Evolutionary conservation across 2,113 vertebrate genomes (phyloP), one percentile per base, ranked within the genome.

Genomic region (Aspiorhynchus laticeps): DNA sequence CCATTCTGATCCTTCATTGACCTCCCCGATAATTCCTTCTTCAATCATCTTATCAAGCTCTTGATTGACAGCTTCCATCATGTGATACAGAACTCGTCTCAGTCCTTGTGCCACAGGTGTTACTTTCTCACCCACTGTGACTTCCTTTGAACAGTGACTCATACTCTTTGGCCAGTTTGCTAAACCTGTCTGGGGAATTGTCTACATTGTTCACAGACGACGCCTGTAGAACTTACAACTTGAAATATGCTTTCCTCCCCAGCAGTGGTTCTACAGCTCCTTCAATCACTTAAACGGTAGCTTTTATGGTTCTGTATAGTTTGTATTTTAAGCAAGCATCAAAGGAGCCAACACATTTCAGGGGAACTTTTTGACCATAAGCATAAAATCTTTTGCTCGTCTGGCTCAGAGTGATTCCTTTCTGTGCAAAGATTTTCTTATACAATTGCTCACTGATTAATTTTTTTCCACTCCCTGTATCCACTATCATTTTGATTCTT

Each of bases 1-100:
- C 8, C 7, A 59, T 59, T 59, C 7, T 59, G 3, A 21, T 24
- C 21, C 21, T 59, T 59, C 56, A 59, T 4, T n/a, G 21, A n/a
- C 56, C 56, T 59, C 56, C 56, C 24, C 19, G 9, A n/a, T n/a
- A 59, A 10, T 59, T 59, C 8, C 8, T 59, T n/a, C 56, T 59
- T 59, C 56, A 59, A 10, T 59, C 21, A n/a, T 59, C 56, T 24
- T 59, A 59, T 59, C 7, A 1, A 59, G 8, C 8, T 87, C 76
- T 76, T 87, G 88, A 17, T 84, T 87, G 10, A 86, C 85, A 63
- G 81, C 80, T 84, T 84, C 81, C 26, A 61, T 53, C 73, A 81
- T 89, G 28, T 17, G 86, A 87, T 81, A 87, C 0, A 53, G 36
- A 11, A 71, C 38, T 56, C 8, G 8, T 43, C 84, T 86, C 26